Conservation (phyloP, 2,113 vertebrate genomes). For the Stigmatopora argus region DNA sequence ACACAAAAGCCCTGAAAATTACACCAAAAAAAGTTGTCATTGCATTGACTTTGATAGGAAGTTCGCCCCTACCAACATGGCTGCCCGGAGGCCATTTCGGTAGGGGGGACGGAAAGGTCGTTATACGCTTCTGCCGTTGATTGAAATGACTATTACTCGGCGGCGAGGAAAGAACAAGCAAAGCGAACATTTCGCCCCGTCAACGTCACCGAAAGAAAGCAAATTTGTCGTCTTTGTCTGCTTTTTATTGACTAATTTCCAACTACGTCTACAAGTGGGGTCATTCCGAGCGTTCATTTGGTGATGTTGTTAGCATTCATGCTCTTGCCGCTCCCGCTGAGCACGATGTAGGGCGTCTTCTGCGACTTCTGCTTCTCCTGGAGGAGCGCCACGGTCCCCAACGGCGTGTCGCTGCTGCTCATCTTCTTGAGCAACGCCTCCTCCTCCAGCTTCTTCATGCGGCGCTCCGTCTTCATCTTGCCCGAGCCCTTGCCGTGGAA, state of each 20-base stretch:
- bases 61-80: too few species aligned
- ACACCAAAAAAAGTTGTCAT: too few species aligned
- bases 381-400: constrained; percentile 86
- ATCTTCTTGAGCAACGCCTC: constrained; percentile 91
- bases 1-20: too few species aligned
- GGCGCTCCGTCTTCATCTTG: constrained; percentile 89
- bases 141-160: too few species aligned
- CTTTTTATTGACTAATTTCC: constrained; percentile 39
- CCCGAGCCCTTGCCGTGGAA: constrained; percentile 90
- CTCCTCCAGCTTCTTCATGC: constrained; percentile 90
- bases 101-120: too few species aligned
- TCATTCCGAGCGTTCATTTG: constrained; percentile 52
- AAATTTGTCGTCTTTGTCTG: neutral
- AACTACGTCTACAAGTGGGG: constrained; percentile 14
- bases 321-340: constrained; percentile 90
- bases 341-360: constrained; percentile 89
- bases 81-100: too few species aligned
- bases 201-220: neutral
- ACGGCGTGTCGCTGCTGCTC: constrained; percentile 89
- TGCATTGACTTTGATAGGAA: too few species aligned
- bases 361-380: constrained; percentile 95
- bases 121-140: too few species aligned
- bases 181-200: too few species aligned
- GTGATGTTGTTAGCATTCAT: constrained; percentile 80
- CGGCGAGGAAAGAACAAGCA: too few species aligned